phyloP scores from a whole-genome alignment of 2,888 invertebrate species.

The Cotesia congregata region DNA sequence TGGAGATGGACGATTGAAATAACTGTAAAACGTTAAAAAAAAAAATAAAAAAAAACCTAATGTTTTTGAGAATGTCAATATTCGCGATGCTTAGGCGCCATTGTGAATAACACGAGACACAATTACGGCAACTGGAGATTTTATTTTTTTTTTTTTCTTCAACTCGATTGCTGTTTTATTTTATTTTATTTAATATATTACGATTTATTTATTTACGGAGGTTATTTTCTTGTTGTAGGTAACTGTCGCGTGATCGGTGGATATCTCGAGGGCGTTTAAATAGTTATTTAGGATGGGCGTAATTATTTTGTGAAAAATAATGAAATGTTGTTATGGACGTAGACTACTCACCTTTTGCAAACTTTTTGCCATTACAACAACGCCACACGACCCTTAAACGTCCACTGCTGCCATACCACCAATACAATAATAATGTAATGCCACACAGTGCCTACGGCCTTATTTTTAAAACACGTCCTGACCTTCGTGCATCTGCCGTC shows the following conservation, averaged over 20 bases:
- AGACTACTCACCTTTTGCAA: constrained; percentile 80
- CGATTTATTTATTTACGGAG: constrained; percentile 12
- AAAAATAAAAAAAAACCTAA: constrained; percentile 57
- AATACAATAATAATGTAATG: constrained; percentile 57
- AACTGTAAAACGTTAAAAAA: constrained; percentile 54
- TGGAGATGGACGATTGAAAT: neutral
- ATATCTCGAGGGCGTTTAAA: no score
- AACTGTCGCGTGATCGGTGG: neutral
- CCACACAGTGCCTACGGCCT: constrained; percentile 61
- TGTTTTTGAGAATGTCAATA: constrained; percentile 67
- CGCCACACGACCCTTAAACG: constrained; percentile 83
- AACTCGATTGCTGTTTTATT: neutral
- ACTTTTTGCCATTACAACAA: constrained; percentile 86
- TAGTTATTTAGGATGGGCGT: neutral
- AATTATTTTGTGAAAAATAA: constrained; percentile 11
- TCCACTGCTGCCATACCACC: constrained; percentile 75
- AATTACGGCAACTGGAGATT: constrained; percentile 35
- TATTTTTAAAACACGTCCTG: constrained; percentile 70
- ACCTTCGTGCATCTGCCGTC: constrained; percentile 69
- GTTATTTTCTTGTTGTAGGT: constrained; percentile 25
- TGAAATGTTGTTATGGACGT: constrained; percentile 47
- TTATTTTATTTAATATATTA: neutral
- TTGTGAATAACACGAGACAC: constrained; percentile 57
- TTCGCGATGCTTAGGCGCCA: constrained; percentile 67
- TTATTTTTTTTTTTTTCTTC: constrained; percentile 38